These are phyloP conservation scores for Trichonephila inaurata DNA, from an alignment of 1,140 invertebrate species.

Conservation along the genomic window DNA sequence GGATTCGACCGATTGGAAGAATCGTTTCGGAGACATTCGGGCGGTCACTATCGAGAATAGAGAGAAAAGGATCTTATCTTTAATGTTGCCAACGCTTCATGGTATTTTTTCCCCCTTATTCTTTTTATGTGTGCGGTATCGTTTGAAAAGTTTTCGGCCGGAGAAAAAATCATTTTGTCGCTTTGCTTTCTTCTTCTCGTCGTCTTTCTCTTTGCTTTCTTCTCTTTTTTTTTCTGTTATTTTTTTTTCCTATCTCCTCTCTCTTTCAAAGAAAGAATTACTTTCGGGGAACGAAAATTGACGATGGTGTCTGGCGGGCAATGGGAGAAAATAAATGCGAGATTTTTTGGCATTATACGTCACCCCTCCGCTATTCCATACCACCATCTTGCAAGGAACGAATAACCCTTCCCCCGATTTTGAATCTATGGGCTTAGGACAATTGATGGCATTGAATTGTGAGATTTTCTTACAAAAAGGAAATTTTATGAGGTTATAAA, in stretches of 20 bases:
- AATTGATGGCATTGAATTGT: neutral
- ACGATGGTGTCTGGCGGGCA: constrained; percentile 34
- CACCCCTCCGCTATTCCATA: neutral
- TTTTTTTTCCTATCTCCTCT: neutral
- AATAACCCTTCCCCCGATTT: neutral
- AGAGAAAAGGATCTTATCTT: constrained; percentile 46
- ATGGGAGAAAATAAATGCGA: constrained; percentile 67
- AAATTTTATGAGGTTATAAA: too few species aligned
- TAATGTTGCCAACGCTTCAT: constrained; percentile 34
- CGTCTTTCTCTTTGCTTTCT: neutral
- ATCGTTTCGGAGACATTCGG: constrained; percentile 56
- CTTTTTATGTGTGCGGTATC: constrained; percentile 22
- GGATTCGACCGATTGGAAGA: constrained; percentile 29
- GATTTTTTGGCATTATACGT: constrained; percentile 55
- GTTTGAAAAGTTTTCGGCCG: constrained; percentile 22
- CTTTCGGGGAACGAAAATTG: constrained; percentile 32
- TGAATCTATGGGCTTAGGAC: neutral
- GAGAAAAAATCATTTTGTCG: neutral
- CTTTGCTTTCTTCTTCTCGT: neutral
- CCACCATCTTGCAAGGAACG: neutral
- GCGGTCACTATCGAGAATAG: constrained; percentile 61
- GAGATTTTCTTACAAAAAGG: too few species aligned
- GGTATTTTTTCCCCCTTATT: constrained; percentile 3
- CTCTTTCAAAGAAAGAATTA: neutral
- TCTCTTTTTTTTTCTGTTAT: too few species aligned